Base-by-base conservation (phyloP, 2,113 vertebrate genomes). In the Climacteris rufus region DNA sequence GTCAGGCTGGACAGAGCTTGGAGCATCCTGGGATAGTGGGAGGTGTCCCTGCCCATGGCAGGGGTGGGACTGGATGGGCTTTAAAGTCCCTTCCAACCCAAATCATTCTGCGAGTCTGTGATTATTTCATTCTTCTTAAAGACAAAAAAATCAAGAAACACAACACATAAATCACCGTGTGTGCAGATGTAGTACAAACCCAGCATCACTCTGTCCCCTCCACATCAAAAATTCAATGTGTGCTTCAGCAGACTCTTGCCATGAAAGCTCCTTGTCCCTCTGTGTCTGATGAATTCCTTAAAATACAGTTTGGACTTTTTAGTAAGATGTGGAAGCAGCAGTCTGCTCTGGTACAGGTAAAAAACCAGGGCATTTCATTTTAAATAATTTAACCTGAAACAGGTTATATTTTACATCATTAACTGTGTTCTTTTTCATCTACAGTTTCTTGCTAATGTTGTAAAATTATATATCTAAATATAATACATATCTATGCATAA, bases 1-100 rank as follows among this genome's bases (percentile, higher is more conserved):
- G n/a, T 12, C 69, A n/a, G n/a, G 50, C 0, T 74, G 59, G 66
- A 44, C 0, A 0, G 20, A 24, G 13, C 7, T 44, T 44, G 65
- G 68, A 54, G 27, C 14, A 22, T 0, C 13, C 57, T 63, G 59
- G 69, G 69, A 22, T 0, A 3, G 30, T n/a, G n/a, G 39, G 0
- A 74, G n/a, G 3, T 27, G 49, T 45, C 57, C 33, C 33, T 37
- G 47, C 4, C 39, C 37, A 13, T 61, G 64, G 35, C 23, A 59
- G 11, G 23, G 44, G 17, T 17, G 56, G 49, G 1, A 33, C 5
- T 0, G 14, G 18, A 20, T n/a, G 47, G 8, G 11, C 6, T 65
- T 56, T 28, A 13, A 65, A 28, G 19, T 40, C 31, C 40, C 15
- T 47, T 21, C 6, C 23, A 56, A 20, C 5, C 19, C n/a, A 47